phyloP scores from a whole-genome alignment of 92 coral and sea anemone genomes.

The Galaxea fascicularis region DNA sequence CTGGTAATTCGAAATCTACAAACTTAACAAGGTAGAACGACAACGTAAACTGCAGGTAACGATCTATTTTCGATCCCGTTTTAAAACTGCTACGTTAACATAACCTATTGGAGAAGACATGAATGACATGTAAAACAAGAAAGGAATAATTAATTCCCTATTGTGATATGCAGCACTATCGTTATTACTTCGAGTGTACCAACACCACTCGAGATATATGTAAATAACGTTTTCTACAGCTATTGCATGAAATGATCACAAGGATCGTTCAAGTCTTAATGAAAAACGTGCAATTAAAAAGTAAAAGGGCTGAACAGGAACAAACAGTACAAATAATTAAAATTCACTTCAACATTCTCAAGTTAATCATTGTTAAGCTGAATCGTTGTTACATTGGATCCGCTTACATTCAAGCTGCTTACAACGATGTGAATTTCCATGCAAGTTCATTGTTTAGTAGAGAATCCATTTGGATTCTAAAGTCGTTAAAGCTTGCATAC shows the following conservation, averaged over 20 bases:
- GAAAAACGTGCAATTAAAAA: slow-evolving; percentile 10
- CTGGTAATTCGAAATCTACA: background rate
- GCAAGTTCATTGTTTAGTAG: no score
- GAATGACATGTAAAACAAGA: slow-evolving; percentile 5
- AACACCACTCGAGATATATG: slow-evolving; percentile 3
- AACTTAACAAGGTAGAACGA: no score
- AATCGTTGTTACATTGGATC: background rate
- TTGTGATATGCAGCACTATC: slow-evolving; percentile 10
- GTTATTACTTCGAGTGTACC: background rate
- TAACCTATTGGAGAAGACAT: background rate
- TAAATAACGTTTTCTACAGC: slow-evolving; percentile 23
- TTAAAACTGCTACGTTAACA: no score
- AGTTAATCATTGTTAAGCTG: slow-evolving; percentile 20
- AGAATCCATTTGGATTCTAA: no score
- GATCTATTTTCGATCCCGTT: no score
- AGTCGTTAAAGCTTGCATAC: no score
- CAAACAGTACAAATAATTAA: slow-evolving; percentile 15
- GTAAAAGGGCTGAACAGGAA: slow-evolving; percentile 27
- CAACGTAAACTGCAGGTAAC: no score
- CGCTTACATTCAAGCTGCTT: background rate
- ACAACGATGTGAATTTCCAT: no score
- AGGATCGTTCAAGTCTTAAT: slow-evolving; percentile 27
- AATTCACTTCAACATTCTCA: slow-evolving; percentile 5
- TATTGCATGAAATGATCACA: slow-evolving; percentile 26
- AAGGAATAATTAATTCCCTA: slow-evolving; percentile 18